Base-by-base conservation (phyloP, 2,888 invertebrate genomes). In the Eumerus sabulonum region DNA sequence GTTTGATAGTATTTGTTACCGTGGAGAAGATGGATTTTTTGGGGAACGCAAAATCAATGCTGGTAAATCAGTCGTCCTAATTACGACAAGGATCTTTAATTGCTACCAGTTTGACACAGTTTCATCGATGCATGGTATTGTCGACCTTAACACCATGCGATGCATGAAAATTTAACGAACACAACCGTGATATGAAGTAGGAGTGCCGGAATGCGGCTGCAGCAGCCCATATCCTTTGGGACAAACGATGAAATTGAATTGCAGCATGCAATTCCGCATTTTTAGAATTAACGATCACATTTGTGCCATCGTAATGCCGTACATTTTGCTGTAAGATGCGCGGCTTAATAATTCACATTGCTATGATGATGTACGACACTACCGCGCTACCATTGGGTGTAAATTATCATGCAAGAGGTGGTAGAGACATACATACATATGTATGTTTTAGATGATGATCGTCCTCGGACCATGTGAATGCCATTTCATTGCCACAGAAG, bases 121-220 rank as follows among this genome's bases (percentile, higher is more conserved):
- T 73, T 67, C 48, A 42, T 9, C 47, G 18, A 17, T 3, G 18
- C 9, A 27, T 45, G 48, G 40, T 17, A 50, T 36, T 68, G 63
- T 47, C 45, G 66, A 57, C 71, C 76, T 77, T 62, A 54, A 62
- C 57, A 51, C 40, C 40, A 62, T 63, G 38, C 51, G 73, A 73
- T 68, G 77, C 77, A 64, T 79, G 68, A 59, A 73, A 73, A 73
- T 79, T 79, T 79, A 79, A 79, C 68, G 77, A 79, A 79, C 68
- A 50, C 68, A 68, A 50, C 64, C 73, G 57, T 73, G 73, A 64
- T 63, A 72, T 45, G 50, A 7, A 18, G 50, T 9, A 18, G 50
- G 18, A 18, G 44, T 9, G 16, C 48, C 18, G 44, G 9, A 18
- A 14, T 16, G 40, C 9, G 51, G n/a, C 17, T 44, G 50, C 9